Base-by-base conservation (phyloP, 2,797 vertebrate species). In the Emydoidea blandingii region DNA sequence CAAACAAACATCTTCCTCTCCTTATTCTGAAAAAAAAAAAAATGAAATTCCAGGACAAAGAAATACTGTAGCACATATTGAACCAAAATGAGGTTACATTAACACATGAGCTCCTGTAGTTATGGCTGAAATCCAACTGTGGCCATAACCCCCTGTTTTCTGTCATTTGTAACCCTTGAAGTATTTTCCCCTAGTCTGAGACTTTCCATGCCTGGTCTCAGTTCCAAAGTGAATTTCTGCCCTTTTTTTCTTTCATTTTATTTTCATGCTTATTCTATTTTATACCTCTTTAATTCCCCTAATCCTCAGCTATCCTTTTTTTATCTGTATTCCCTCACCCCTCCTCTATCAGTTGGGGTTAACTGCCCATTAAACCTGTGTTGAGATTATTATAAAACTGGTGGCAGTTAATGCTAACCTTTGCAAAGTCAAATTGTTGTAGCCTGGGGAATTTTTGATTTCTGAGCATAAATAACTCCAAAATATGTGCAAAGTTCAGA, bases 21-120 rank as follows among this genome's bases (percentile, higher is more conserved):
- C 37, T 47, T 89, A 50, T 80, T 86, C 74, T 81, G 90, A 85
- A 85, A 88, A 90, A 88, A 90, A 88, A 92, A 88, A 85, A 49
- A 18, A 37, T 12, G 31, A 72, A 47, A 83, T 29, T 18, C 56
- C 89, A 84, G 91, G 88, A 78, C 44, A 78, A 47, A 89, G 59
- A 37, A 6, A 14, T 1, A 49, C 27, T 31, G 15, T 78, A 78
- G 27, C 85, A 88, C 49, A 56, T 82, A 37, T 76, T 85, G 72
- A 92, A 87, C 62, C 50, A 37, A 49, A 89, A 85, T 52, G 91
- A 91, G 31, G 82, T 81, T 78, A 47, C 44, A 49, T 78, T 78
- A 92, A 79, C n/a, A 29, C 62, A 4, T 0, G 57, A 86, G 41
- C 37, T 50, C 37, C 82, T 87, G 65, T 59, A 65, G 56, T 91